Conservation (phyloP, 2,888 invertebrate genomes). For the Cyaniris semiargus region DNA sequence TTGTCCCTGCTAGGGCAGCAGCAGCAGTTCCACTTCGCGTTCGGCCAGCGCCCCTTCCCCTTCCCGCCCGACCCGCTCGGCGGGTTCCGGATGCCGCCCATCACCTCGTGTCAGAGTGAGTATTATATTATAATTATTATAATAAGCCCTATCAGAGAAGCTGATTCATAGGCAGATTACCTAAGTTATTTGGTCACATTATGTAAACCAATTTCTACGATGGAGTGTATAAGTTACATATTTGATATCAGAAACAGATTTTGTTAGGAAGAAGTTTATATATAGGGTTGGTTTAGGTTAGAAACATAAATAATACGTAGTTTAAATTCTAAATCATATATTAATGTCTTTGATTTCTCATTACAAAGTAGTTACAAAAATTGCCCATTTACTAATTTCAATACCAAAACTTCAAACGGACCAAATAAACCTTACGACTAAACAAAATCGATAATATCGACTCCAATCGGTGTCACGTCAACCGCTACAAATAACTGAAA, state of each 20-base stretch:
- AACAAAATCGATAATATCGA: constrained; percentile 39
- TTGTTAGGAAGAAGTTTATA: too few species aligned
- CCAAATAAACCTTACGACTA: neutral
- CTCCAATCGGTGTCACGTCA: constrained; percentile 52
- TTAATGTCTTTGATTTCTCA: too few species aligned
- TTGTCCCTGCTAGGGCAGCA: constrained; percentile 96
- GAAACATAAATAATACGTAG: too few species aligned
- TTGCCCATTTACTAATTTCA: neutral
- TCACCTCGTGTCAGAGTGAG: constrained; percentile 95
- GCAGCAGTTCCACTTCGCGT: constrained; percentile 96
- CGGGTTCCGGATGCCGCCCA: constrained; percentile 93
- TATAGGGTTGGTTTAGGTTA: too few species aligned
- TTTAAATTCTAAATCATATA: too few species aligned
- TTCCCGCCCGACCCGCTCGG: constrained; percentile 93
- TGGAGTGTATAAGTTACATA: too few species aligned
- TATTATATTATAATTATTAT: constrained; percentile 52
- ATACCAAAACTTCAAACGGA: neutral
- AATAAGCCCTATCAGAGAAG: too few species aligned
- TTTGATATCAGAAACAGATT: too few species aligned
- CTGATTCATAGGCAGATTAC: too few species aligned
- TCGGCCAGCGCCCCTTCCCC: constrained; percentile 92
- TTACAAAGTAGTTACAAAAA: too few species aligned
- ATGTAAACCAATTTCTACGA: too few species aligned
- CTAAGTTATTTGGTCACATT: too few species aligned
- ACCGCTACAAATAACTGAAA: constrained; percentile 56